Evolutionary conservation across 1,140 invertebrate species (phyloP).

Genomic region (Palaemon carinicauda): DNA sequence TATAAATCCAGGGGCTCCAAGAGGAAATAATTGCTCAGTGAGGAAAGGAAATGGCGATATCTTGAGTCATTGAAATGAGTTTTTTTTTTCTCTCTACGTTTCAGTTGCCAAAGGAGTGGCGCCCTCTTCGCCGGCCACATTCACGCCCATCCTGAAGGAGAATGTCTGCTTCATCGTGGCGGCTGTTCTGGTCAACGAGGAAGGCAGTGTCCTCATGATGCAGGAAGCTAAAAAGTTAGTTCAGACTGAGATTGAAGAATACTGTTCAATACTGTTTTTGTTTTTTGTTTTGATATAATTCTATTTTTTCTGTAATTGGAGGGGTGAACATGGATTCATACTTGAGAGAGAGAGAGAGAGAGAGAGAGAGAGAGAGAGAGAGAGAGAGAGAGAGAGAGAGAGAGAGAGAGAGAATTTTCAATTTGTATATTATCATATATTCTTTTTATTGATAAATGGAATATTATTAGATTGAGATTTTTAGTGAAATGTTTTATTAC

Average conservation of each 20-base stretch:
- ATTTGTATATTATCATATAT: too few species aligned
- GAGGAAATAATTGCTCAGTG: too few species aligned
- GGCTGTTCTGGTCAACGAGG: constrained; percentile 86
- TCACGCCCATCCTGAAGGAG: constrained; percentile 81
- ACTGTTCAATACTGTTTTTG: not conserved
- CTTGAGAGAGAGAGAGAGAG: not conserved
- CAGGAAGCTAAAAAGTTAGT: constrained; percentile 86
- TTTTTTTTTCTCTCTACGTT: constrained; percentile 47
- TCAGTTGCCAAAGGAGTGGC: constrained; percentile 82
- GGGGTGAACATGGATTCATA: too few species aligned
- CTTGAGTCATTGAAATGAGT: too few species aligned
- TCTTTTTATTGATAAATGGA: too few species aligned
- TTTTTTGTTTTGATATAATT: not conserved
- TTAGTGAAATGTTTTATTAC: too few species aligned
- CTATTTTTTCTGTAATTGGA: not conserved
- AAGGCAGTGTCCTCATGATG: constrained; percentile 92
- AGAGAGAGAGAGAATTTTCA: not conserved
- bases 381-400: not conserved
- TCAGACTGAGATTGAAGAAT: not conserved
- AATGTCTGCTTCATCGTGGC: constrained; percentile 92
- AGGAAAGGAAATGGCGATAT: too few species aligned
- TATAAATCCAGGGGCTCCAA: too few species aligned
- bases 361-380: not conserved
- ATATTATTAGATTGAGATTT: too few species aligned
- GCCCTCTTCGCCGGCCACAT: constrained; percentile 77